phyloP scores from a whole-genome alignment of 2,888 invertebrate genomes.

The Caprella mutica region DNA sequence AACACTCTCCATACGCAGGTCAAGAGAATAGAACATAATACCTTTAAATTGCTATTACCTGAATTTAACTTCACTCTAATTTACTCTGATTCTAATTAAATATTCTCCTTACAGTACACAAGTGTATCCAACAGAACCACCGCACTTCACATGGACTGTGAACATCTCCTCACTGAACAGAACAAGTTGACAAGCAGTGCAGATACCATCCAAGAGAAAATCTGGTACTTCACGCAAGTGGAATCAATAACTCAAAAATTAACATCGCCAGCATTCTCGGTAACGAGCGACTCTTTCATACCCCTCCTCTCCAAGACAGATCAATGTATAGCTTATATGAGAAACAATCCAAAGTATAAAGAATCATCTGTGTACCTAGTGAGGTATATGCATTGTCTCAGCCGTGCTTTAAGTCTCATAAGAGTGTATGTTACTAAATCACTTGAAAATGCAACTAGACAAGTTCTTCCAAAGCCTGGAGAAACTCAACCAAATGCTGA shows the following conservation, averaged over 20 bases:
- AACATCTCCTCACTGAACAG: constrained; percentile 75
- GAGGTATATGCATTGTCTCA: constrained; percentile 53
- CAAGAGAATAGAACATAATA: not conserved
- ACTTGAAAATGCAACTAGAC: constrained; percentile 65
- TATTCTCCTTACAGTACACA: constrained; percentile 24
- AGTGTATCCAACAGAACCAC: constrained; percentile 80
- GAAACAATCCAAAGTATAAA: constrained; percentile 65
- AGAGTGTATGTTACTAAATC: constrained; percentile 65
- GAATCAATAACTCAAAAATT: constrained; percentile 68
- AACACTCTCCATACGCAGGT: constrained; percentile 29
- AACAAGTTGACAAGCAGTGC: constrained; percentile 66
- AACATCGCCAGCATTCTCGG: constrained; percentile 64
- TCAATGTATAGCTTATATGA: constrained; percentile 71
- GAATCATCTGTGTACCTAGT: constrained; percentile 62
- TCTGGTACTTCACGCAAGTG: constrained; percentile 76
- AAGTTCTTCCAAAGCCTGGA: constrained; percentile 38
- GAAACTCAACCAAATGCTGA: constrained; percentile 39
- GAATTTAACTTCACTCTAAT: too few relatives aligned
- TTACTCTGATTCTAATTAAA: not conserved
- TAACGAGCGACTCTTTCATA: constrained; percentile 72
- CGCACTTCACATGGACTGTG: constrained; percentile 79
- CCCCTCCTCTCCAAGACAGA: constrained; percentile 71
- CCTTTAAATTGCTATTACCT: too few relatives aligned
- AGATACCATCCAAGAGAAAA: constrained; percentile 62
- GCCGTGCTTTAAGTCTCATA: constrained; percentile 65